Conservation (phyloP, 1,140 invertebrate genomes). For the Philotrypesis tridentata region DNA sequence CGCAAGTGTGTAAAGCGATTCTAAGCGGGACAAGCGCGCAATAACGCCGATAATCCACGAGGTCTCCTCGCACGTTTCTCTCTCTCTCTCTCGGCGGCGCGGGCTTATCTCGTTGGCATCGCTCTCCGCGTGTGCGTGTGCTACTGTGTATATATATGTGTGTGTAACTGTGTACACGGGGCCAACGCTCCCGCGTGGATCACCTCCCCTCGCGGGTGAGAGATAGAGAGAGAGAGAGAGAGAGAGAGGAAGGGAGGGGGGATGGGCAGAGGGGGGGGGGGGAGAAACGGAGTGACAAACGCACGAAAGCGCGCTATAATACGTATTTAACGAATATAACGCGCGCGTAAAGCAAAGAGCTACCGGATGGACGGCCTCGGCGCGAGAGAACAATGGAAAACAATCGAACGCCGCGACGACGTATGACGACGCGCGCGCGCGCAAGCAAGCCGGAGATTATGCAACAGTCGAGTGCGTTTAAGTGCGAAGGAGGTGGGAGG, state of each 20-base stretch:
- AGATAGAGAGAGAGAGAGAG: no score
- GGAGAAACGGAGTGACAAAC: conserved; percentile 19
- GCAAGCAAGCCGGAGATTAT: conserved; percentile 13
- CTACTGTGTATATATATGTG: no score
- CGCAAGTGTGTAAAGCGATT: not conserved
- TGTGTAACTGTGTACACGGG: no score
- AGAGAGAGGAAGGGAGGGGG: no score
- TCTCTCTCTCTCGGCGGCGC: no score
- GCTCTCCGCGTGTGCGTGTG: no score
- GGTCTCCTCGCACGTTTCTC: not conserved
- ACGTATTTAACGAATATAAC: not conserved
- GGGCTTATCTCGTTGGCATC: not conserved
- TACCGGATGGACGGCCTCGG: conserved; percentile 10
- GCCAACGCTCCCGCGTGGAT: not conserved
- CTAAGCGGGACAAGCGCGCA: not conserved
- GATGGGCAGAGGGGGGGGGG: no score
- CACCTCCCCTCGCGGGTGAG: not conserved
- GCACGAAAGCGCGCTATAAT: not conserved
- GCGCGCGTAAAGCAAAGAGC: not conserved
- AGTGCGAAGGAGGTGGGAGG: not conserved
- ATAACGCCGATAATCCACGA: not conserved
- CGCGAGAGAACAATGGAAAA: conserved; percentile 32
- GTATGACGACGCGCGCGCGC: not conserved
- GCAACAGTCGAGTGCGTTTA: conserved; percentile 6
- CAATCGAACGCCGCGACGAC: conserved; percentile 9